Conservation (phyloP, 2,888 invertebrate species). For the Sinhomidia bicolor region DNA sequence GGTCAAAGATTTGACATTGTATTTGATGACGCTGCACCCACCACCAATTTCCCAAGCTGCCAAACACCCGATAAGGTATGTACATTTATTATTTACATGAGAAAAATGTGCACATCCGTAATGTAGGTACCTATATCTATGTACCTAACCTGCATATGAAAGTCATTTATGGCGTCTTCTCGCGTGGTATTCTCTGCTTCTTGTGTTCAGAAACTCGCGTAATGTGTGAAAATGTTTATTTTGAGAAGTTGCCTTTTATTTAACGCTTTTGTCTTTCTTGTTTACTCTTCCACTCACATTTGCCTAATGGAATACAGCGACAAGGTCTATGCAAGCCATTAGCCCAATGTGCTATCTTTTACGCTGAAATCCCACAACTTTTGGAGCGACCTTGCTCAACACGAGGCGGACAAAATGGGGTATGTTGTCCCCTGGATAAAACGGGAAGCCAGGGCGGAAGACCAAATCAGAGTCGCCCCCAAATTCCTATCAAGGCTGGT, state of each 20-base stretch:
- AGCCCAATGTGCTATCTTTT: conserved; percentile 80
- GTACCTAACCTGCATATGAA: too few species aligned
- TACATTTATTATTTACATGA: too few species aligned
- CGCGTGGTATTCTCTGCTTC: too few species aligned
- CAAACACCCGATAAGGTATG: conserved; percentile 77
- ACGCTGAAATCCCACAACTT: conserved; percentile 79
- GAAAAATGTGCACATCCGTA: too few species aligned
- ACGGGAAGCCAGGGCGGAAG: conserved; percentile 54
- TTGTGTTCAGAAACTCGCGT: too few species aligned
- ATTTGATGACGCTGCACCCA: conserved; percentile 79
- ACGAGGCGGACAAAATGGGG: conserved; percentile 76
- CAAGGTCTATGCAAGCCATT: conserved; percentile 79
- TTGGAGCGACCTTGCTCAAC: conserved; percentile 79
- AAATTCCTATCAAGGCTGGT: conserved; percentile 70
- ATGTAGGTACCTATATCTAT: too few species aligned
- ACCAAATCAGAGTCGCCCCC: conserved; percentile 59
- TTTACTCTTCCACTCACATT: conserved; percentile 4
- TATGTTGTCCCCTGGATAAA: conserved; percentile 78
- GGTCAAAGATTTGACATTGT: conserved; percentile 74
- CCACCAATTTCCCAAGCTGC: conserved; percentile 74
- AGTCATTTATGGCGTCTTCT: too few species aligned
- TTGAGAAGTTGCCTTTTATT: conserved; percentile 8
- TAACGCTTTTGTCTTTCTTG: conserved; percentile 36
- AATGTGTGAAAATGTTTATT: conserved; percentile 24
- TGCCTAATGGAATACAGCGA: conserved; percentile 70